Conservation (phyloP, 2,113 vertebrate species). For the Platichthys stellatus region DNA sequence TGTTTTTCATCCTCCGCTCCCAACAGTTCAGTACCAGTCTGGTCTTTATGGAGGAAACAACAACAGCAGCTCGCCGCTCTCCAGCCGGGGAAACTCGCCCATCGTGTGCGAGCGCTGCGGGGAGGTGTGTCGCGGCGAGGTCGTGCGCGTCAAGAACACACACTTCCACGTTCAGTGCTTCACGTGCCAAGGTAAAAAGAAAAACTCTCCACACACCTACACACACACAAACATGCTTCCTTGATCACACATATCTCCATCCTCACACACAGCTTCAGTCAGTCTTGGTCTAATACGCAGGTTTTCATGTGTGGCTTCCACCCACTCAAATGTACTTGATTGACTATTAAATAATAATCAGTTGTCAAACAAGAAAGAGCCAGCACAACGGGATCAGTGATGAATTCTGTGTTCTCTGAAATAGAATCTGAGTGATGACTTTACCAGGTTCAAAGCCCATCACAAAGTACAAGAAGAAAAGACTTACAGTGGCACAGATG, state of each 20-base stretch:
- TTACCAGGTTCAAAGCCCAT: neutral
- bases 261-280: conserved; percentile 16
- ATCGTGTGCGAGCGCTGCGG: conserved; percentile 72
- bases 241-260: neutral
- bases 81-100: conserved; percentile 49
- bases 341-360: conserved; percentile 62
- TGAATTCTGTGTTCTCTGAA: conserved; percentile 9
- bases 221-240: neutral
- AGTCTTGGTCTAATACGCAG: neutral
- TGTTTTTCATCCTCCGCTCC: conserved; percentile 25
- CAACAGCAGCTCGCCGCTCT: conserved; percentile 62
- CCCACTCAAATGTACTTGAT: conserved; percentile 48
- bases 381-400: conserved; percentile 18
- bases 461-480: no score
- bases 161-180: conserved; percentile 77
- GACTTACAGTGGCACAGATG: neutral
- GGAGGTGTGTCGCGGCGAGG: conserved; percentile 72
- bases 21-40: conserved; percentile 68
- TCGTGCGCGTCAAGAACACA: conserved; percentile 76
- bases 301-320: conserved; percentile 25
- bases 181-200: conserved; percentile 76
- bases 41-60: conserved; percentile 65
- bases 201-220: neutral
- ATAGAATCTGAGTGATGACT: conserved; percentile 12
- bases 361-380: conserved; percentile 56